Base-by-base conservation (phyloP, 2,113 vertebrate genomes). In the Trochalopteron elliotii region DNA sequence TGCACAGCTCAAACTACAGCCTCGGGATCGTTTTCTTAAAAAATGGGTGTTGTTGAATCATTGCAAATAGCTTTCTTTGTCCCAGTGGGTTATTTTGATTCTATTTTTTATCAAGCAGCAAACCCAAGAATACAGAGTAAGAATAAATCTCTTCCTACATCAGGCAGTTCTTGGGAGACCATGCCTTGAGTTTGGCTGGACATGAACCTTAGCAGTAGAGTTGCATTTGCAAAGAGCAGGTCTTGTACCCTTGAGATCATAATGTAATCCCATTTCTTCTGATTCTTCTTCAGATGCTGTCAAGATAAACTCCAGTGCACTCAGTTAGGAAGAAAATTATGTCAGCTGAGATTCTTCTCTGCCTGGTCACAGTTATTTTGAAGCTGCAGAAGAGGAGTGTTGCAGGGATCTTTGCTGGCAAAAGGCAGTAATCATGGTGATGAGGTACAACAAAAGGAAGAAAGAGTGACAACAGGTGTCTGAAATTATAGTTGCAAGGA, bases 241-340 rank as follows among this genome's bases (percentile, higher is more conserved):
- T 64, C 50, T 76, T 87, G 25, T 30, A 77, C 63, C 31, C 13
- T 4, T 90, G 74, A 63, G 71, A 59, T 86, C 30, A 13, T 90
- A 83, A 96, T 40, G 45, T 88, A 84, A 93, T 90, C 59, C 28
- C 20, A 89, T 94, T 81, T 95, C 56, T 94, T 94, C 67, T 15
- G 3, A 18, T 96, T 95, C 57, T 93, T 37, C 77, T 84, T 94
- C 76, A 96, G 95, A 79, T 94, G 78, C 83, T 94, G 69, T 94
- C 89, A 72, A 79, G 87, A 75, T 63, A 94, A 67, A 87, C 61
- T 93, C 65, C 61, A 31, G 40, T 92, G 75, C 56, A 63, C 79
- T 90, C 39, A 37, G 2, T 86, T 69, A 95, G 52, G 71, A 95
- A 70, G 93, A 88, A 70, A 50, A 52, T 76, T 0, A 30, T 77